Base-by-base conservation (phyloP, 2,113 vertebrate species). In the Philantomba maxwellii region DNA sequence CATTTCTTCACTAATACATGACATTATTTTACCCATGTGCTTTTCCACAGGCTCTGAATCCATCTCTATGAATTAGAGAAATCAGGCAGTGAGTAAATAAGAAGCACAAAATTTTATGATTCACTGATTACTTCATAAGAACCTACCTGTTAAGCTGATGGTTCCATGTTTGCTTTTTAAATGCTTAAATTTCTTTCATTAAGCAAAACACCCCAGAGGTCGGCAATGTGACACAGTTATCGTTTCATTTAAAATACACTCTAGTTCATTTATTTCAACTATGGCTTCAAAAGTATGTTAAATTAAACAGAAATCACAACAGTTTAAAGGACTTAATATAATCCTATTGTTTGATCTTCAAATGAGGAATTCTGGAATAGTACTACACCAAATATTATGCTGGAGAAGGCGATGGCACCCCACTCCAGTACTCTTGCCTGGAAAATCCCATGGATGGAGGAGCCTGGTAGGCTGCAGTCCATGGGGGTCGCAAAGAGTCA, bases 31-130 rank as follows among this genome's bases (percentile, higher is more conserved):
- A 96, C 57, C 49, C 85, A 77, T 26, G 28, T 10, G 25, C 30
- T 77, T 91, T 95, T 28, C 81, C n/a, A 77, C 39, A 39, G 43
- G 58, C 80, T 97, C 60, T 93, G 57, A 97, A 96, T 89, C 57
- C 80, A 23, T 55, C n/a, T n/a, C 49, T 55, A 57, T 8, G 6
- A 82, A 90, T 60, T 62, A 85, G 87, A 93, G 58, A 77, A 84
- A 93, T 81, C 13, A 88, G 43, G 4, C 53, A 73, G 12, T 60
- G 21, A 47, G 26, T 33, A 93, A 94, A 75, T 8, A 89, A 92
- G 60, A 66, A 83, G 28, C 26, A 75, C 89, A 77, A 78, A 91
- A 47, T 8, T 15, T 21, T 60, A 94, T 39, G 36, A 85, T 84
- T 85, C 30, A 91, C 26, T 92, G 17, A 80, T 77, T 36, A 66